Evolutionary conservation across 2,113 vertebrate genomes (phyloP), one percentile per base, ranked within the genome.

Genomic region (Piaya cayana): DNA sequence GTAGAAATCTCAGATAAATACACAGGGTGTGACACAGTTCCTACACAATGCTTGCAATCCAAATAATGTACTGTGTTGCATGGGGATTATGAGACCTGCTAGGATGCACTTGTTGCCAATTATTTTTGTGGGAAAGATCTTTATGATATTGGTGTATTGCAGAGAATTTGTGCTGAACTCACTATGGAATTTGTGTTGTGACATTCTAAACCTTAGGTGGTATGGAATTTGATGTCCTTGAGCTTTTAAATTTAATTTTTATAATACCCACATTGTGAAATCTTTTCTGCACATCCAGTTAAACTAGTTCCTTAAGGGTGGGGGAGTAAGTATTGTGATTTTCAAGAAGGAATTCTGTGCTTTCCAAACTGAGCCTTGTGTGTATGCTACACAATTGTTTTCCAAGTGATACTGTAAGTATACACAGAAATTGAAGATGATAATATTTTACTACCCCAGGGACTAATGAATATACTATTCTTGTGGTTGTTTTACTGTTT

Each of bases 391-490:
- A 47, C 68, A 84, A 36, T 62, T 76, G 26, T 89, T 93, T 95
- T 89, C 17, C 34, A 94, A 93, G 84, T 91, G 11, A 45, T 82
- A 65, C 53, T 53, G 52, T 82, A 95, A 81, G 85, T 63, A 43
- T 34, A 59, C 55, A 67, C 17, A 68, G 71, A 86, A 94, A 89
- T 65, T 69, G 58, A 89, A 87, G 62, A 71, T 84, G 78, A 80
- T 76, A 88, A 72, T 56, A 77, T 89, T 96, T 87, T 92, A 68
- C 45, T 87, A 39, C 15, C 20, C 9, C 30, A 53, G 67, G 82
- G 25, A 95, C 62, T 95, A 95, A 95, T 95, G 49, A 86, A 82
- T 82, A 47, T 69, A 25, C 18, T 82, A 32, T 34, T 92, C 84
- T 69, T 91, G 83, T 65, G 63, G 65, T 50, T 90, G 29, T n/a